Evolutionary conservation across 2,797 vertebrate genomes (phyloP), one percentile per base, ranked within the genome.

Genomic region (Ciconia nigra): DNA sequence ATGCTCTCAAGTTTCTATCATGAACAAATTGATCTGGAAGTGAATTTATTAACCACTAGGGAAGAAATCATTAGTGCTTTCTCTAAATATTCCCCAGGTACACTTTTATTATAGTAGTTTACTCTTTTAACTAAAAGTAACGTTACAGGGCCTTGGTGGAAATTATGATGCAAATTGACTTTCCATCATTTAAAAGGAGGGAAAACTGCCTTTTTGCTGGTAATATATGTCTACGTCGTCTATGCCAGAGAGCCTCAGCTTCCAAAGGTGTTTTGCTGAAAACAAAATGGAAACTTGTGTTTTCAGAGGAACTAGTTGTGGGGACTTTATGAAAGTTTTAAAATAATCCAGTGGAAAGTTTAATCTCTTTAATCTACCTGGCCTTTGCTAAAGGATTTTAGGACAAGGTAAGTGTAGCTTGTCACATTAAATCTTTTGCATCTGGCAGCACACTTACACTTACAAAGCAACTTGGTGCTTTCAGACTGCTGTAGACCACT

Each of bases 21-120:
- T 80, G 98, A 98, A 98, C 98, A 98, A 98, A 98, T 99, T 99
- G 98, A 99, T 99, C 98, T 98, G 98, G 97, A 98, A 98, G 98
- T 98, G 98, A 98, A 98, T 98, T 98, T 99, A 98, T 99, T 99
- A 99, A 98, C 98, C 98, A 97, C 98, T 98, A 95, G 98, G 98
- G 98, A 98, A 98, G 98, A 98, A 98, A 98, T 98, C 98, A 98
- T 98, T 98, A 98, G 98, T 98, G 98, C 98, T 98, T 98, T 98
- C 98, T 98, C 98, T 98, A 99, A 99, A 98, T 98, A 98, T 98
- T 98, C 98, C 98, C 98, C 97, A 98, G 98, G 98, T 98, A 98
- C 98, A 31, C 97, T 98, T 99, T 98, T 98, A 98, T 98, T 97
- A 97, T 97, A 63, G 95, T 97, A 98, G 97, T 98, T 98, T 98